These are phyloP conservation scores for Quadroppia sp. DNA, from an alignment of 2,888 invertebrate genomes.

Conservation along the genomic window DNA sequence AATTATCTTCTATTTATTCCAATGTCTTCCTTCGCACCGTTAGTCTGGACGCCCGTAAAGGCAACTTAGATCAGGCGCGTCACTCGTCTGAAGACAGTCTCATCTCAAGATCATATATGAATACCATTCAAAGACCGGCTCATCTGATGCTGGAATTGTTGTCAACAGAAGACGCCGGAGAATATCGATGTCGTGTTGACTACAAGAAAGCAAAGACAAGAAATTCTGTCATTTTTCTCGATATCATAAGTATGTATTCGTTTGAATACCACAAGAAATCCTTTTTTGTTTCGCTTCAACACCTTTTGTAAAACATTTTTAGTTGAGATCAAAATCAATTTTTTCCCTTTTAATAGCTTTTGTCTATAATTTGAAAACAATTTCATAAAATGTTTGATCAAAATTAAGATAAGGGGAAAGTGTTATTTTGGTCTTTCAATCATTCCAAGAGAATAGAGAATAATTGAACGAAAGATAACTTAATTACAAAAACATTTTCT, in stretches of 20 bases:
- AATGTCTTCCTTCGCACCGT: not conserved
- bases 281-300: conserved; percentile 20
- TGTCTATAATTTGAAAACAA: too few relatives aligned
- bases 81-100: conserved; percentile 71
- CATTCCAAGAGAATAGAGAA: not conserved
- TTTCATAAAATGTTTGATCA: too few relatives aligned
- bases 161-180: conserved; percentile 79
- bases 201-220: conserved; percentile 85
- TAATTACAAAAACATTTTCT: not conserved
- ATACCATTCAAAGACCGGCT: conserved; percentile 60
- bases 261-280: too few relatives aligned
- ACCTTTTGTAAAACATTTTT: not conserved
- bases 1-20: not conserved
- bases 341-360: conserved; percentile 20
- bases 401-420: not conserved
- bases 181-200: conserved; percentile 84
- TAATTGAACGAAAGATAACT: not conserved
- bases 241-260: conserved; percentile 88
- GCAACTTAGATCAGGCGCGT: conserved; percentile 46
- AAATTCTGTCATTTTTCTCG: conserved; percentile 82
- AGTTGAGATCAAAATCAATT: not conserved
- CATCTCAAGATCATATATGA: conserved; percentile 78
- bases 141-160: conserved; percentile 54
- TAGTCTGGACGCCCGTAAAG: conserved; percentile 47
- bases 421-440: not conserved